Percentiles rank a stretch among this genome's conserved stretches.
Conservation (phyloP, 2,797 vertebrate genomes). For the Knipowitschia caucasica region DNA sequence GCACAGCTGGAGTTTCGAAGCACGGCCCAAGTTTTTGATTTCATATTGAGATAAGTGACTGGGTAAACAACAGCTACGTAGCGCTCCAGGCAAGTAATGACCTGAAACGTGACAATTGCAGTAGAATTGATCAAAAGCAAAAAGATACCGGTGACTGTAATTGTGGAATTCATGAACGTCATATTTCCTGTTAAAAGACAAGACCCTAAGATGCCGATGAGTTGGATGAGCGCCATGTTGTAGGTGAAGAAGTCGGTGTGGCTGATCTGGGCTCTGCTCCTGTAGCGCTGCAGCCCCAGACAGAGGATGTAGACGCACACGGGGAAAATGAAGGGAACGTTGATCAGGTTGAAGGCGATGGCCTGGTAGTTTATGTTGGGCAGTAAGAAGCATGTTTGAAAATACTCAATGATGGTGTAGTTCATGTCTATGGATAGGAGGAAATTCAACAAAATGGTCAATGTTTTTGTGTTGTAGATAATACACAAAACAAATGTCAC, state of each 20-base stretch:
- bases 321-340: not conserved
- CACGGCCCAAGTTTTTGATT: not conserved
- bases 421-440: not conserved
- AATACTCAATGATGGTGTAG: not conserved
- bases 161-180: fast-evolving
- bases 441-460: too few relatives aligned
- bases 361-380: not conserved
- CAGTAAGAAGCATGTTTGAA: not conserved
- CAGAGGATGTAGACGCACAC: not conserved
- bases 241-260: constrained; percentile 11
- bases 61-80: not conserved
- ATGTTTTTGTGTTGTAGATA: too few relatives aligned
- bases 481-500: too few relatives aligned
- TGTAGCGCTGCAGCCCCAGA: not conserved
- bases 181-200: not conserved
- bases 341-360: not conserved
- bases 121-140: not conserved
- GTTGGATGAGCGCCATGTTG: not conserved
- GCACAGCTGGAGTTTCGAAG: not conserved
- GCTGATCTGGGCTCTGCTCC: not conserved
- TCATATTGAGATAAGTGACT: not conserved
- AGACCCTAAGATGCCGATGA: not conserved
- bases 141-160: not conserved
- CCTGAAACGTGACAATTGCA: not conserved
- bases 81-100: not conserved